Conservation (phyloP, 2,113 vertebrate genomes). For the Larimichthys polyactis region DNA sequence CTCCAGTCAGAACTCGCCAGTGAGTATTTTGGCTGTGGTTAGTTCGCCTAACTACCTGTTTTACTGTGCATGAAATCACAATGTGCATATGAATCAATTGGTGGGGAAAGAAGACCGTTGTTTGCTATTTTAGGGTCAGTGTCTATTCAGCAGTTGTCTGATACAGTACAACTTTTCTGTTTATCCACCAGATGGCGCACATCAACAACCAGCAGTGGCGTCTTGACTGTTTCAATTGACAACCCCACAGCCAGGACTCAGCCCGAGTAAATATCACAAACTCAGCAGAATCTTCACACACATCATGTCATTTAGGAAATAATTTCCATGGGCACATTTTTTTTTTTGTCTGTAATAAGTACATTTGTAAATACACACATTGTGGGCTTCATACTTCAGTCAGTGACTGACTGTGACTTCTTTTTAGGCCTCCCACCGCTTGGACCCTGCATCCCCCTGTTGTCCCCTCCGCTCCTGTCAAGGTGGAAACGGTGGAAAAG, state of each 20-base stretch:
- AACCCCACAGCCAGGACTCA: slow-evolving; percentile 92
- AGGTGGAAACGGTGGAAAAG: slow-evolving; percentile 86
- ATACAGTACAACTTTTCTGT: neutral
- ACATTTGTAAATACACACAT: neutral
- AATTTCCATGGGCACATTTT: neutral
- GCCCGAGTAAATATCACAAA: slow-evolving; percentile 86
- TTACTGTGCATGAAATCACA: neutral
- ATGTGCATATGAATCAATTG: slow-evolving; percentile 24
- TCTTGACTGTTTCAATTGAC: slow-evolving; percentile 95
- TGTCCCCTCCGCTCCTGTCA: slow-evolving; percentile 82
- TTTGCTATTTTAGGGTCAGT: slow-evolving; percentile 4
- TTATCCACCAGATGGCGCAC: slow-evolving; percentile 90
- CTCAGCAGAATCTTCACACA: neutral
- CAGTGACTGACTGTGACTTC: neutral
- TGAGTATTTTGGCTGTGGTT: slow-evolving; percentile 50
- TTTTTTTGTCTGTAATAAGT: neutral
- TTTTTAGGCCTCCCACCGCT: slow-evolving; percentile 88
- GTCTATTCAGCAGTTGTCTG: neutral
- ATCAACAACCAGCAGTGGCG: slow-evolving; percentile 88
- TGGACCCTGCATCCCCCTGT: slow-evolving; percentile 87
- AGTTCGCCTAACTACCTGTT: neutral
- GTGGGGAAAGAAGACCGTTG: slow-evolving; percentile 6
- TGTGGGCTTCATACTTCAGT: neutral
- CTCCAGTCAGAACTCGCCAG: slow-evolving; percentile 67
- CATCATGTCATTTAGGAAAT: neutral